Base-by-base conservation (phyloP, 2,888 invertebrate species). In the Agrilus mali region DNA sequence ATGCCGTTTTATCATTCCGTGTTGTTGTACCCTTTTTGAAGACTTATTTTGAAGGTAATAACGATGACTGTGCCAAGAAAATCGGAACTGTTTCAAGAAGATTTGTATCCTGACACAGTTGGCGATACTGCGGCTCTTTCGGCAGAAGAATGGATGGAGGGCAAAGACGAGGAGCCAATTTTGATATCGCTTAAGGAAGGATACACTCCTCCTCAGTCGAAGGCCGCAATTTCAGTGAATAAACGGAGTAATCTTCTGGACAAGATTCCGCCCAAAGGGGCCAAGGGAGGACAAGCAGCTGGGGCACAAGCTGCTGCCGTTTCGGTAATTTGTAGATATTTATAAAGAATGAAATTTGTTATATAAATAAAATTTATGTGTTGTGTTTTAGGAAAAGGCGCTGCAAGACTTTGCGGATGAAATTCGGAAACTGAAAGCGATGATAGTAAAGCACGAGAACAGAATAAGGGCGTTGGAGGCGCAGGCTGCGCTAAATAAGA, bases 21-120 rank as follows among this genome's bases (percentile, higher is more conserved):
- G 2, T 6, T 34, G 22, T 4, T 35, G 36, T 33, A 14, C n/a
- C 15, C n/a, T 12, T 44, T 35, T 31, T 14, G 31, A 14, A 35
- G 15, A 20, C 6, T 15, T 27, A 27, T 33, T 20, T 48, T 52
- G 2, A 60, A 76, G 76, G 87, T 85, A 50, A 77, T 93, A 46
- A 90, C 94, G n/a, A 94, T 97, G 93, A 95, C 95, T 43, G 96
- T 96, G 45, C 96, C 96, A 17, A 78, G 96, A 64, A 95, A 95
- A 78, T 93, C 94, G 49, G 94, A 94, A 69, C 77, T 90, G 58
- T 96, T 96, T 75, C 96, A 96, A 71, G 93, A 94, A 66, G 96
- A 96, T 70, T 73, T 97, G 51, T 97, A 93, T 68, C 96, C 96
- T 0, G 94, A 95, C 63, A 95, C 96, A 7, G 71, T 89, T 14